These are phyloP conservation scores for Pristionchus pacificus DNA, from an alignment of 1,140 invertebrate genomes.

Conservation along the genomic window DNA sequence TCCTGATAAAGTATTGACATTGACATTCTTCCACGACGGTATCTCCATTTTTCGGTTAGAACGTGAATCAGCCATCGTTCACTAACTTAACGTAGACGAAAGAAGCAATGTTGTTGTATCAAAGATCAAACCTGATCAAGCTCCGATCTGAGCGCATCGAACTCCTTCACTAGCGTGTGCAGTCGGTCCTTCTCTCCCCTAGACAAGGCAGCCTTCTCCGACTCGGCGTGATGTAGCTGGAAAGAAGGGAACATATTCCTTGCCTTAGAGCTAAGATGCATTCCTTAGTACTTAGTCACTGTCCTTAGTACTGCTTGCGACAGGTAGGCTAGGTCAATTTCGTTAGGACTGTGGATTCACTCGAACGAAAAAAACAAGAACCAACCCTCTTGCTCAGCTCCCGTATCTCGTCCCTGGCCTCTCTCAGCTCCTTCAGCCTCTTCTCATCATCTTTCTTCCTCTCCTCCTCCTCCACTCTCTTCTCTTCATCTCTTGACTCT, in stretches of 20 bases:
- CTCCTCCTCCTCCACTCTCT: conserved; percentile 12
- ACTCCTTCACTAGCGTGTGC: conserved; percentile 33
- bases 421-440: not conserved
- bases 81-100: too few species aligned
- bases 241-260: not conserved
- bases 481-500: not conserved
- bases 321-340: too few species aligned
- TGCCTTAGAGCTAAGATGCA: not conserved
- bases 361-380: too few species aligned
- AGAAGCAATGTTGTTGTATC: too few species aligned
- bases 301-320: too few species aligned
- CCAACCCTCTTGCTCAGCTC: not conserved
- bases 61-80: too few species aligned
- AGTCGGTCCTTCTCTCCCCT: conserved; percentile 30
- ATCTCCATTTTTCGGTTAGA: too few species aligned
- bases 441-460: not conserved
- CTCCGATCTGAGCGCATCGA: conserved; percentile 36
- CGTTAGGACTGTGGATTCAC: too few species aligned
- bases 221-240: conserved; percentile 11
- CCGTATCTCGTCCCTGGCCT: not conserved
- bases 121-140: conserved; percentile 33
- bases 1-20: too few species aligned
- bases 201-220: conserved; percentile 25
- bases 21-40: too few species aligned
- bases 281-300: too few species aligned